phyloP scores from a whole-genome alignment of 2,797 vertebrate genomes.

The Odontamblyopus lacepedii region DNA sequence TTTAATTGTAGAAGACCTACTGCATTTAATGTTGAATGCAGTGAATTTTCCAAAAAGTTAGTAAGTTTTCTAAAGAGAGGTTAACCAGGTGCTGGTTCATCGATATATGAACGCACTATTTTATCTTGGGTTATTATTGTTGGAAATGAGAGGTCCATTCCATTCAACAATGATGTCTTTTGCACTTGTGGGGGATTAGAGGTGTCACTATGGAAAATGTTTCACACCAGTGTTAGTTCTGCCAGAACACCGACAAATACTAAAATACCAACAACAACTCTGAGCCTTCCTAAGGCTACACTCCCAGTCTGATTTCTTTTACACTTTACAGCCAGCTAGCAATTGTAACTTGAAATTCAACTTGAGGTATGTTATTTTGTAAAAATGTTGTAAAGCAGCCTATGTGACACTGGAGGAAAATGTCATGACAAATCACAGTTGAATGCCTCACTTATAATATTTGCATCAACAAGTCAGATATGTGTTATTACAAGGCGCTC shows the following conservation, averaged over 20 bases:
- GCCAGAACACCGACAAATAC: constrained; percentile 46
- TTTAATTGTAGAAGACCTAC: neutral
- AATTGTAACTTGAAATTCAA: neutral
- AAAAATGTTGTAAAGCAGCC: neutral
- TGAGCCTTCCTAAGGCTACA: constrained; percentile 24
- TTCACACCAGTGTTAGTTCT: constrained; percentile 38
- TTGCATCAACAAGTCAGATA: too few species aligned
- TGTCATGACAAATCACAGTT: neutral
- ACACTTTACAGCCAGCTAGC: neutral
- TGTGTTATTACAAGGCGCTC: neutral
- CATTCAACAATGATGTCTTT: constrained; percentile 23
- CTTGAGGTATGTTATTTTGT: neutral
- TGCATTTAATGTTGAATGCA: too few species aligned
- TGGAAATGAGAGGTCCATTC: constrained; percentile 22
- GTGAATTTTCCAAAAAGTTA: neutral
- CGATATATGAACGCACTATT: neutral
- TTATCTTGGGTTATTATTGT: constrained; percentile 31
- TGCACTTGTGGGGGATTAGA: constrained; percentile 25
- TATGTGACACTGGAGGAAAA: neutral
- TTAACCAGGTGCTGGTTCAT: neutral
- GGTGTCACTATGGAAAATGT: constrained; percentile 29
- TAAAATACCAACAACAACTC: constrained; percentile 26
- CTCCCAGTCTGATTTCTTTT: constrained; percentile 14
- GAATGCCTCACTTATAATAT: too few species aligned
- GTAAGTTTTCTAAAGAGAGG: neutral